phyloP scores from a whole-genome alignment of 2,888 invertebrate species.

The Abrostola triplasia region DNA sequence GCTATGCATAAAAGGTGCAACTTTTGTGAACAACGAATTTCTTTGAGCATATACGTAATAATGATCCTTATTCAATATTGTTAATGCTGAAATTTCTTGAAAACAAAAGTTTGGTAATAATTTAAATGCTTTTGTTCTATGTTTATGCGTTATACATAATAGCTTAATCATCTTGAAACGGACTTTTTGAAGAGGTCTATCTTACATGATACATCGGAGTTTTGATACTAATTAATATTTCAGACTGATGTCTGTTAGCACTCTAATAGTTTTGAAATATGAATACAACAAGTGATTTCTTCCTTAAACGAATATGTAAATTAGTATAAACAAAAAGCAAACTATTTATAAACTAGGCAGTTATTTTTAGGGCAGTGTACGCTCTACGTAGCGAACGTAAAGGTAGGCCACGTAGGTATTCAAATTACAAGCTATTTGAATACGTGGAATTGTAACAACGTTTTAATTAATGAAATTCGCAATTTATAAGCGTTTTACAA shows the following conservation, averaged over 20 bases:
- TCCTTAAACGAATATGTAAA: too few species aligned
- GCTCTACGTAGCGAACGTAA: conserved; percentile 26
- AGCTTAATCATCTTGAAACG: too few species aligned
- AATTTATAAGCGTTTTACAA: conserved; percentile 49
- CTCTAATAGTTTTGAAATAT: too few species aligned
- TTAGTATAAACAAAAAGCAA: not conserved
- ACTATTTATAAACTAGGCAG: conserved; percentile 5
- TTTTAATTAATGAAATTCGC: conserved; percentile 56
- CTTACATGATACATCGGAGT: too few species aligned
- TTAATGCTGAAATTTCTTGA: too few species aligned
- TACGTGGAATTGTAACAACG: conserved; percentile 41
- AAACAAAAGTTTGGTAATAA: too few species aligned
- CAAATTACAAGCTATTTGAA: conserved; percentile 40
- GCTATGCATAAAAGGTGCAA: conserved; percentile 48
- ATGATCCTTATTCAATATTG: not conserved
- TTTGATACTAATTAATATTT: too few species aligned
- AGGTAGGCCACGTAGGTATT: conserved; percentile 32
- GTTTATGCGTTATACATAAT: too few species aligned
- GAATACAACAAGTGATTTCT: too few species aligned
- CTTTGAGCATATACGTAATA: not conserved
- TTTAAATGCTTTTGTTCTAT: too few species aligned
- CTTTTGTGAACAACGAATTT: conserved; percentile 10
- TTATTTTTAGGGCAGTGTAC: conserved; percentile 16
- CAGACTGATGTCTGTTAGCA: too few species aligned
- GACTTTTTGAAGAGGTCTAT: too few species aligned